phyloP scores from a whole-genome alignment of 1,140 invertebrate species.

The Drosophila novamexicana region DNA sequence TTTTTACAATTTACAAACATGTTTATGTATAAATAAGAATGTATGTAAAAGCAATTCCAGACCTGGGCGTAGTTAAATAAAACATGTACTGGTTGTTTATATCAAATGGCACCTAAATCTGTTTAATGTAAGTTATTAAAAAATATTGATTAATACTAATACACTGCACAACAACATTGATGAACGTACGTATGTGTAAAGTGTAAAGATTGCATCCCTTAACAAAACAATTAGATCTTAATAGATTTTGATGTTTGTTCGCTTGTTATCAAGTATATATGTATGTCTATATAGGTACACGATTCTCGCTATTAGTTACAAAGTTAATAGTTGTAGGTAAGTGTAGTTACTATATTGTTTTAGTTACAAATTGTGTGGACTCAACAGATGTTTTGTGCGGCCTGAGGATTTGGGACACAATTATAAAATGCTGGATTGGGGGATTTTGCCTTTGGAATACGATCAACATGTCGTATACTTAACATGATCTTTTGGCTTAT shows the following conservation, averaged over 20 bases:
- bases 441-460: constrained; percentile 24
- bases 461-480: constrained; percentile 15
- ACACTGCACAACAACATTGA: constrained; percentile 45
- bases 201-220: constrained; percentile 1
- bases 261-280: constrained; percentile 26
- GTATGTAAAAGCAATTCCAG: neutral
- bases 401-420: constrained; percentile 7
- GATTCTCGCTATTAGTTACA: constrained; percentile 58
- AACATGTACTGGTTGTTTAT: constrained; percentile 40
- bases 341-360: constrained; percentile 6
- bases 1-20: neutral
- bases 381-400: constrained; percentile 27
- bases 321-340: constrained; percentile 23
- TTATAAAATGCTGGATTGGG: constrained; percentile 2
- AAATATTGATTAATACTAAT: constrained; percentile 40
- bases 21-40: neutral
- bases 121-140: constrained; percentile 43
- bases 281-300: constrained; percentile 52
- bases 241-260: constrained; percentile 65
- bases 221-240: constrained; percentile 13
- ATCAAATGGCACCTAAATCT: constrained; percentile 73
- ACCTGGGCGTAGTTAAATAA: neutral
- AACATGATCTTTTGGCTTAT: constrained; percentile 30
- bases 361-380: constrained; percentile 35
- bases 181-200: constrained; percentile 29